These are phyloP conservation scores for Stenoptilia bipunctidactyla DNA, from an alignment of 2,888 invertebrate genomes.

Conservation along the genomic window DNA sequence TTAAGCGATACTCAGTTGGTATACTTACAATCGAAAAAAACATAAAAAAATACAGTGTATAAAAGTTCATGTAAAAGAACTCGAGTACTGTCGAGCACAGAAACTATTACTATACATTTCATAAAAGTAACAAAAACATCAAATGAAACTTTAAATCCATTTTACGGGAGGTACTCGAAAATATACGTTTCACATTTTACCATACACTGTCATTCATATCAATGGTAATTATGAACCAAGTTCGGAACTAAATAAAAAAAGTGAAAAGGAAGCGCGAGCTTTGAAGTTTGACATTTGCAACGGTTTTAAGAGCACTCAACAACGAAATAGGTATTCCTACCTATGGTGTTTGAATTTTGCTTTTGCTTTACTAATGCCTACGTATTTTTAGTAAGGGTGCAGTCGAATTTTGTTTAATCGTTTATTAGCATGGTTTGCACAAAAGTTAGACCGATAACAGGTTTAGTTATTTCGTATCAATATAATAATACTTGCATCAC, in stretches of 20 bases:
- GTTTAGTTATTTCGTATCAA: too few species aligned
- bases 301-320: conserved; percentile 29
- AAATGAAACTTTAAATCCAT: conserved; percentile 19
- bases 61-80: too few species aligned
- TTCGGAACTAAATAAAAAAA: conserved; percentile 35
- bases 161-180: conserved; percentile 37
- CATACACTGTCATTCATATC: conserved; percentile 40
- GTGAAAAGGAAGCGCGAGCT: conserved; percentile 62
- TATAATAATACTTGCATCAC: too few species aligned
- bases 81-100: too few species aligned
- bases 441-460: too few species aligned
- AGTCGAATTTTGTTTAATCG: too few species aligned
- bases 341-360: conserved; percentile 16
- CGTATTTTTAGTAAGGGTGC: conserved; percentile 9
- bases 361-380: conserved; percentile 25
- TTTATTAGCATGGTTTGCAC: too few species aligned
- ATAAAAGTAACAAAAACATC: conserved; percentile 26
- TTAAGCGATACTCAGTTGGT: too few species aligned
- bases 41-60: too few species aligned
- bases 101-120: too few species aligned
- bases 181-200: conserved; percentile 27
- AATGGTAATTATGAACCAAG: conserved; percentile 53
- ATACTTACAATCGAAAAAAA: too few species aligned
- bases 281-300: conserved; percentile 44
- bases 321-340: conserved; percentile 29